Evolutionary conservation across 92 coral and sea anemone species (phyloP), one percentile per base, ranked within the genome.

Genomic region (Bergia sp.): DNA sequence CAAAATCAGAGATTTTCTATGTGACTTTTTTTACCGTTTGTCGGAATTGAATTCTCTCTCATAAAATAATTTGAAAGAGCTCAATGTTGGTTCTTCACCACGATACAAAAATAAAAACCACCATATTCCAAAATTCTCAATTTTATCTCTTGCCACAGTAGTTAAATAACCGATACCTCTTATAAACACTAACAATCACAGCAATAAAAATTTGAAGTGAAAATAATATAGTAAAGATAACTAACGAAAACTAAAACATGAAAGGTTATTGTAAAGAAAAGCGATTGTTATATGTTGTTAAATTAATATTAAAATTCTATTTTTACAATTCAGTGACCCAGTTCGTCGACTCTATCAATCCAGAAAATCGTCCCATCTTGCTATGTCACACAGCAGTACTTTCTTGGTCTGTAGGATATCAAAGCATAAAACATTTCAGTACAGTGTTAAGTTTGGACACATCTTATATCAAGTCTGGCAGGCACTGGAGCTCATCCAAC

Each of bases 351-450:
- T 13, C 7, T 49, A 36, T 36, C 36, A 64, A 11, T 61, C 39
- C 64, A 69, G 44, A 41, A 75, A 36, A 20, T 71, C 45, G 20
- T 49, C 43, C 87, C 61, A 47, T 43, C 86, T 64, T 64, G 55
- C 78, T 42, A 44, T 78, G 83, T 92, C 91, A 92, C 78, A 92
- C 95, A 81, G 92, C 95, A 39, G 95, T 92, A 88, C 95, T 90
- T 76, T 92, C 90, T 73, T 92, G 89, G 7, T 89, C 95, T 92
- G 95, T 40, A 79, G 49, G 66, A 55, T 20, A 71, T 42, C 12
- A 16, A 77, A 92, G 37, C 23, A 67, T 1, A 37, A 38, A 77
- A 1, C 37, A 1, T 37, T 4, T 55, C 49, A 65, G 44, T 57
- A 55, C 73, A 39, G 29, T 2, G 5, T n/a, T 40, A 13, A 42